A percentile compares a stretch with the other conserved stretches of the same genome.
Conservation (phyloP, 2,888 invertebrate genomes). For the Reticulitermes lucifugus region DNA sequence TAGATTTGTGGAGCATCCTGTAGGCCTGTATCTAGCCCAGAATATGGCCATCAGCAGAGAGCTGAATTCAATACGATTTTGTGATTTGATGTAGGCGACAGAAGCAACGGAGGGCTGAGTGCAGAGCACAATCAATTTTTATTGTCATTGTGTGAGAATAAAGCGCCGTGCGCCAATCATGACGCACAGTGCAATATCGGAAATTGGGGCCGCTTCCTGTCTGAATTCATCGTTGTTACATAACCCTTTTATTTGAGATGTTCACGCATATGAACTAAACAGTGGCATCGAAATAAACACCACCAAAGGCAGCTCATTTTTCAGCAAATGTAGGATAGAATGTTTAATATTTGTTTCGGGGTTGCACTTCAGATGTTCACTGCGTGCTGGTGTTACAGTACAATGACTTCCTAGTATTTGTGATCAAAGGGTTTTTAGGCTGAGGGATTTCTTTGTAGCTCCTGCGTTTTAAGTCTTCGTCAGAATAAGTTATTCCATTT, state of each 20-base stretch:
- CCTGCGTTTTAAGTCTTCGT: too few species aligned
- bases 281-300: slow-evolving; percentile 30
- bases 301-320: background rate
- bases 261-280: slow-evolving; percentile 27
- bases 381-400: background rate
- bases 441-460: too few species aligned
- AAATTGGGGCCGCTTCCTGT: slow-evolving; percentile 37
- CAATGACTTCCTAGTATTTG: background rate
- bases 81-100: background rate
- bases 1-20: too few species aligned
- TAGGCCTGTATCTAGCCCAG: background rate
- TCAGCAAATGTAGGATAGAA: background rate
- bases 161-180: background rate
- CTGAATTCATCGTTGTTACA: slow-evolving; percentile 16
- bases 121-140: slow-evolving; percentile 20
- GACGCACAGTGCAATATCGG: slow-evolving; percentile 21
- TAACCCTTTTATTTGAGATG: background rate
- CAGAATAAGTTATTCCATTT: too few species aligned
- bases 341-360: background rate
- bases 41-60: background rate
- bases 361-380: background rate
- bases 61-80: background rate
- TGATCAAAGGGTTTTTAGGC: too few species aligned
- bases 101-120: background rate
- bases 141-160: slow-evolving; percentile 17